These are phyloP conservation scores for Podotricha telesiphe DNA, from an alignment of 2,888 invertebrate species.

Conservation along the genomic window DNA sequence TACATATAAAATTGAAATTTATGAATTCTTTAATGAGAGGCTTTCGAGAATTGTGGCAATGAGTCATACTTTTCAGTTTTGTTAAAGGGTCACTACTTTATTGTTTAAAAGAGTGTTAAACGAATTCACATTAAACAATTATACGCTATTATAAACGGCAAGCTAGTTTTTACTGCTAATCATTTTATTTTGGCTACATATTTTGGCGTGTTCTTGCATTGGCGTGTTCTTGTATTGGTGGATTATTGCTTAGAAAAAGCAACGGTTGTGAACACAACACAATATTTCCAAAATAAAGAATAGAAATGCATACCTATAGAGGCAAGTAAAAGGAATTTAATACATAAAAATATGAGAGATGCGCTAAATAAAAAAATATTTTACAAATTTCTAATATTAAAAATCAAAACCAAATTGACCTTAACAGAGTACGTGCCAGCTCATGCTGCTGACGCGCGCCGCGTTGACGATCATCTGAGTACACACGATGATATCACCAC, in stretches of 20 bases:
- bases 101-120: not conserved
- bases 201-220: no score
- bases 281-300: no score
- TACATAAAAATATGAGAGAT: no score
- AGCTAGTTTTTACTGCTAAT: no score
- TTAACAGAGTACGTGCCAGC: slow-evolving; percentile 51
- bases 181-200: no score
- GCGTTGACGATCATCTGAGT: slow-evolving; percentile 59
- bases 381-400: not conserved
- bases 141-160: no score
- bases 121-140: not conserved
- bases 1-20: slow-evolving; percentile 52
- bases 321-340: no score
- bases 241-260: no score
- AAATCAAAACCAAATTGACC: slow-evolving; percentile 8
- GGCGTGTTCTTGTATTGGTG: no score
- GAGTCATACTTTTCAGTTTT: slow-evolving; percentile 50
- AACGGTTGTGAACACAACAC: no score
- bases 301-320: no score
- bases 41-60: not conserved
- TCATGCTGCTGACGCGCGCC: slow-evolving; percentile 49
- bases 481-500: slow-evolving; percentile 70
- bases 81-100: slow-evolving; percentile 50
- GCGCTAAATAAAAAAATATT: no score
- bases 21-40: slow-evolving; percentile 57